phyloP scores from a whole-genome alignment of 2,113 vertebrate genomes.

The Raja brachyura region DNA sequence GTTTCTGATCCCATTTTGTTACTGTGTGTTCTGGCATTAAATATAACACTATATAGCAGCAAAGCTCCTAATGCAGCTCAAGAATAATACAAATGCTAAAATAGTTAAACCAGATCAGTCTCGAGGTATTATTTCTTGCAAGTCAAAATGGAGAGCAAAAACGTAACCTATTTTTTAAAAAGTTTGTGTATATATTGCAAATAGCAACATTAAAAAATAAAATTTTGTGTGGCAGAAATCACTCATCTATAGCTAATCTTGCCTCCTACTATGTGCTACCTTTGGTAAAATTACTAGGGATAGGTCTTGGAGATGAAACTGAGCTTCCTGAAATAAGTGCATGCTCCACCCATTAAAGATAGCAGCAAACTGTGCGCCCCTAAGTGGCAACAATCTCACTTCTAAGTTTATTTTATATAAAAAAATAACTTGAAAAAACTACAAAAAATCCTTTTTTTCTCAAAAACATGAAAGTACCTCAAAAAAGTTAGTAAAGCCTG shows the following conservation, averaged over 20 bases:
- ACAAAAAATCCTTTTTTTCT: slow-evolving; percentile 90
- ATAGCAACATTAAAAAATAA: slow-evolving; percentile 79
- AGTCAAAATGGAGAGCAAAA: slow-evolving; percentile 86
- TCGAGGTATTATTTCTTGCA: slow-evolving; percentile 94
- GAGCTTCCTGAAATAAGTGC: slow-evolving; percentile 88
- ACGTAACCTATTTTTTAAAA: slow-evolving; percentile 65
- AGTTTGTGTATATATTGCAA: slow-evolving; percentile 81
- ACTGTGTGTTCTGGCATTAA: slow-evolving; percentile 70
- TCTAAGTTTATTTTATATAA: slow-evolving; percentile 84
- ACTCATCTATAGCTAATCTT: slow-evolving; percentile 59
- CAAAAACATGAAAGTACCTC: slow-evolving; percentile 95
- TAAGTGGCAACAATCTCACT: slow-evolving; percentile 88
- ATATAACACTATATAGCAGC: slow-evolving; percentile 98
- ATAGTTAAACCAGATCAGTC: slow-evolving; percentile 84
- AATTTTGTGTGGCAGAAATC: slow-evolving; percentile 77
- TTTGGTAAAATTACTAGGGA: slow-evolving; percentile 91
- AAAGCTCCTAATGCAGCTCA: slow-evolving; percentile 93
- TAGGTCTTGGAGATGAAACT: slow-evolving; percentile 79
- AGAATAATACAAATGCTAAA: slow-evolving; percentile 90
- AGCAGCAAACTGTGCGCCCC: slow-evolving; percentile 86
- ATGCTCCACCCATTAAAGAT: slow-evolving; percentile 79
- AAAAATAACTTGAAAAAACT: slow-evolving; percentile 98
- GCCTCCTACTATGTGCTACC: slow-evolving; percentile 81
- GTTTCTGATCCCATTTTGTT: slow-evolving; percentile 78
- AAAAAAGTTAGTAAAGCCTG: slow-evolving; percentile 93